A percentile compares a stretch with the other conserved stretches of the same genome.
Conservation (phyloP, 2,113 vertebrate genomes). For the Oncorhynchus gorbuscha region DNA sequence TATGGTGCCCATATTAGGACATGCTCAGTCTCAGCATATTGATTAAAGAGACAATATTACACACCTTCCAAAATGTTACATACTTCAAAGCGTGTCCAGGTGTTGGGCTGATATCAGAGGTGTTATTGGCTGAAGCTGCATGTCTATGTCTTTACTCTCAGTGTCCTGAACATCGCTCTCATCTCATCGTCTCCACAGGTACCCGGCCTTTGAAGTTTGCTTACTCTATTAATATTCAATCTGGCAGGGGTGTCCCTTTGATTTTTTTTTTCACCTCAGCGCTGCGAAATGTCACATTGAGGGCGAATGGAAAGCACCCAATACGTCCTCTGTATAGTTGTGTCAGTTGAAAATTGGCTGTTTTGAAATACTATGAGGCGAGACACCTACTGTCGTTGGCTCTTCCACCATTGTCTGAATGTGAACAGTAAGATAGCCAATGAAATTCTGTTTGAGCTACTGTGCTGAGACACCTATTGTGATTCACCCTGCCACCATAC, state of each 20-base stretch:
- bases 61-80: not conserved
- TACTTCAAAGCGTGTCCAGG: not conserved
- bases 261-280: not conserved
- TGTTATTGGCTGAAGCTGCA: not conserved
- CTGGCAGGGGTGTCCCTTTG: not conserved
- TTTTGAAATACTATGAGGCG: too few species aligned
- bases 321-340: too few species aligned
- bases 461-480: too few species aligned
- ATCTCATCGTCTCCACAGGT: slow-evolving; percentile 1
- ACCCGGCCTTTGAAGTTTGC: slow-evolving; percentile 1
- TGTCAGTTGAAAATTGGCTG: not conserved
- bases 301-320: not conserved
- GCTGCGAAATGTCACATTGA: slow-evolving; percentile 1
- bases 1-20: too few species aligned
- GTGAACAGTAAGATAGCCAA: not conserved
- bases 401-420: not conserved
- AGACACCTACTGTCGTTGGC: not conserved
- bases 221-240: not conserved
- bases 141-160: not conserved
- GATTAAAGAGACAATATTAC: not conserved
- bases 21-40: not conserved
- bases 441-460: not conserved
- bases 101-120: not conserved
- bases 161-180: not conserved
- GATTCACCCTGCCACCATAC: too few species aligned